Conservation (phyloP, 2,888 invertebrate genomes). For the Antheraea yamamai region DNA sequence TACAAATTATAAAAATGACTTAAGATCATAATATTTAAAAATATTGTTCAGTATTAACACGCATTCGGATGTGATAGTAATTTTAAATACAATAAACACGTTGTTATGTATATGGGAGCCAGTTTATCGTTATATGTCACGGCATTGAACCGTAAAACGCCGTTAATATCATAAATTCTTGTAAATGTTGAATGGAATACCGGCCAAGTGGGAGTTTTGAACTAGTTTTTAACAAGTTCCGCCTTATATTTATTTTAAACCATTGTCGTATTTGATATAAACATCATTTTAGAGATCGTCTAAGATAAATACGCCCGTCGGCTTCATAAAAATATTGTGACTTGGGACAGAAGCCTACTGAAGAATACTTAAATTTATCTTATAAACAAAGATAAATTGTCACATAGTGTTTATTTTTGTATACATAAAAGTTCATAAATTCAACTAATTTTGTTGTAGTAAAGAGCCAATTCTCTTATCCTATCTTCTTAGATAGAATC, state of each 20-base stretch:
- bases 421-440: no score
- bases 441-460: no score
- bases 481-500: no score
- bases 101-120: slow-evolving; percentile 59
- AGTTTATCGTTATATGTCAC: slow-evolving; percentile 74
- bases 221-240: slow-evolving; percentile 11
- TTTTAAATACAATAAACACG: slow-evolving; percentile 70
- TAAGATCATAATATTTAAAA: slow-evolving; percentile 55
- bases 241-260: not conserved
- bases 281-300: not conserved
- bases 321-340: not conserved
- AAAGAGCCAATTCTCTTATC: no score
- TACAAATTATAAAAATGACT: slow-evolving; percentile 45
- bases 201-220: slow-evolving; percentile 11
- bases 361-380: not conserved
- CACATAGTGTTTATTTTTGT: no score
- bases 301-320: not conserved
- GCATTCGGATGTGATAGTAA: slow-evolving; percentile 55
- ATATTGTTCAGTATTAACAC: slow-evolving; percentile 45
- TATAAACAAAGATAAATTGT: not conserved
- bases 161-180: slow-evolving; percentile 62
- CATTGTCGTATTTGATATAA: not conserved
- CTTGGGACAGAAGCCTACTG: not conserved
- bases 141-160: slow-evolving; percentile 63
- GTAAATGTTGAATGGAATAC: slow-evolving; percentile 30